Evolutionary conservation across 64 coral and sea anemone genomes (phyloP).

Genomic region (Actinia equina): DNA sequence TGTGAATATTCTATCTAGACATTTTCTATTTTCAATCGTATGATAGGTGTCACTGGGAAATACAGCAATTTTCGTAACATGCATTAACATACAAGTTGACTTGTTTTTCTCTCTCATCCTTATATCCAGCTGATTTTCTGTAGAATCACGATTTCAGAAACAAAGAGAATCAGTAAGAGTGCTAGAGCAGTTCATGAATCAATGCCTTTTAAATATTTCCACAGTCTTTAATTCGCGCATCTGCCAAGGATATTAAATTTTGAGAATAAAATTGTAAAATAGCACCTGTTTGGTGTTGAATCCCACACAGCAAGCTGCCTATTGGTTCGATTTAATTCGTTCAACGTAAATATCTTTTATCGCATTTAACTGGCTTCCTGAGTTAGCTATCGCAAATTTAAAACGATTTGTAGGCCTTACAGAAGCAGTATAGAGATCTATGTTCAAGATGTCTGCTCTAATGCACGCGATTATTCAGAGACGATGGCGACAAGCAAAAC

Average conservation of each 20-base stretch:
- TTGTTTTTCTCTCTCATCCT: background rate
- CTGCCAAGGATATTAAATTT: background rate
- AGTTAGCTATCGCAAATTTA: background rate
- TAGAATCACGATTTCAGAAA: background rate
- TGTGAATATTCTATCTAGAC: background rate
- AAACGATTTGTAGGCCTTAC: background rate
- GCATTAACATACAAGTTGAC: background rate
- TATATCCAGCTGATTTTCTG: background rate
- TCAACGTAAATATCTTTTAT: background rate
- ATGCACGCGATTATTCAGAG: conserved; percentile 48
- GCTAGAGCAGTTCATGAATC: background rate
- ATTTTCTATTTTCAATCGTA: no score
- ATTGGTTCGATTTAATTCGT: background rate
- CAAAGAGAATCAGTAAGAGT: background rate
- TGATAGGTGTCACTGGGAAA: background rate
- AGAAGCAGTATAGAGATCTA: background rate
- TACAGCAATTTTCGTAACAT: background rate
- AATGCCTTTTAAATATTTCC: background rate
- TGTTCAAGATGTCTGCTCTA: conserved; percentile 52
- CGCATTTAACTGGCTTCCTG: background rate
- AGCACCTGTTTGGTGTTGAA: background rate
- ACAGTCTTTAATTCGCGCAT: background rate
- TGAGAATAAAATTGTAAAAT: background rate
- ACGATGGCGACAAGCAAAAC: conserved; percentile 73
- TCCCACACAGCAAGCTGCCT: background rate